Evolutionary conservation across 2,113 vertebrate species (phyloP).

Genomic region (Ailurus styani): DNA sequence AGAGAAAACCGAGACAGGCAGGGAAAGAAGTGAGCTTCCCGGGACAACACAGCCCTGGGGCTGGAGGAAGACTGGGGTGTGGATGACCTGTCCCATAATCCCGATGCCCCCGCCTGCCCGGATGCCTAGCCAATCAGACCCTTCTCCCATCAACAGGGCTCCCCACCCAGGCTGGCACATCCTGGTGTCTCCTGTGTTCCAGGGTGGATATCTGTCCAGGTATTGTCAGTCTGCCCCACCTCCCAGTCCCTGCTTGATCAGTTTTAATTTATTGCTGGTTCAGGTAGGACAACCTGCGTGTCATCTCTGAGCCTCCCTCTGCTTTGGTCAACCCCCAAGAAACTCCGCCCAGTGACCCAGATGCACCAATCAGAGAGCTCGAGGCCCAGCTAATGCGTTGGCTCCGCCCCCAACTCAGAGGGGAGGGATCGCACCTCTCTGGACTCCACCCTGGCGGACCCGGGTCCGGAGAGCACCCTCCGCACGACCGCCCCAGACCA

Average conservation of each 20-base stretch:
- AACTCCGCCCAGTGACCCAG: not conserved
- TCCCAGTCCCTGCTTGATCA: not conserved
- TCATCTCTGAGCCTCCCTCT: not conserved
- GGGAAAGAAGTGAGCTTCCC: not conserved
- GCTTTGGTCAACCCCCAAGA: not conserved
- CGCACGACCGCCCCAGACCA: slow-evolving; percentile 87
- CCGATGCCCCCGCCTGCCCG: not conserved
- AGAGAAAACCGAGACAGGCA: not conserved
- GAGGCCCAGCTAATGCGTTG: not conserved
- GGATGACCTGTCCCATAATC: not conserved
- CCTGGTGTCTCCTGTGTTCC: not conserved
- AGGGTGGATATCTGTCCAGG: not conserved
- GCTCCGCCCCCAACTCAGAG: not conserved
- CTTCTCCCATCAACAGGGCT: no score
- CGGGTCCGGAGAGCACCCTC: slow-evolving; percentile 87
- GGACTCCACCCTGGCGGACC: slow-evolving; percentile 83
- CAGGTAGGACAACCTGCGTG: not conserved
- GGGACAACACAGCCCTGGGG: not conserved
- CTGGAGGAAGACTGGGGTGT: not conserved
- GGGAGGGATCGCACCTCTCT: slow-evolving; percentile 81
- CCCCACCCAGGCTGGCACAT: not conserved
- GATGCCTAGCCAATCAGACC: no score
- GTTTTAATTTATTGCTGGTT: not conserved
- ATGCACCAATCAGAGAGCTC: not conserved
- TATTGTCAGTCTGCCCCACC: not conserved